Conservation (phyloP, 2,888 invertebrate species). For the Nematopogon swammerdamellus region DNA sequence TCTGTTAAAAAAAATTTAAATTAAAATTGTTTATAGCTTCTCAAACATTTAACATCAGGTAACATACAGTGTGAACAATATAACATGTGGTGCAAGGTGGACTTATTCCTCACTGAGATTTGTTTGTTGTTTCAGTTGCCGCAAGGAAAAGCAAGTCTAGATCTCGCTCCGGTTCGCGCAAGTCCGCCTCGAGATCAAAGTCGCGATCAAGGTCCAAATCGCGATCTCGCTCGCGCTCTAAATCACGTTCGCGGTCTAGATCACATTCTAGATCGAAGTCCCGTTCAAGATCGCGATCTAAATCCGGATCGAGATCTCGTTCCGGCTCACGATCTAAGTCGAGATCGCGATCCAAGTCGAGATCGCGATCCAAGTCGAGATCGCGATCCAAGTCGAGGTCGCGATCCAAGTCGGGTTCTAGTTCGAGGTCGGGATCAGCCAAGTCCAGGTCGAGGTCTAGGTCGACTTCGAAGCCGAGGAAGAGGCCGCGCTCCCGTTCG, state of each 20-base stretch:
- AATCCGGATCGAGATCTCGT: conserved; percentile 16
- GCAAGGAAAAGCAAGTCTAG: conserved; percentile 15
- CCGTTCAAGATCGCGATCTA: conserved; percentile 12
- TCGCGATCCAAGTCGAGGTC: conserved; percentile 8
- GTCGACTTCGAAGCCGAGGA: conserved; percentile 16
- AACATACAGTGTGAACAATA: too few relatives aligned
- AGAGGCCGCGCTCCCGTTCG: conserved; percentile 25
- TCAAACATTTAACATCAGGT: too few relatives aligned
- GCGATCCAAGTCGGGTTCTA: conserved; percentile 16
- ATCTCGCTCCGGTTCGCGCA: conserved; percentile 19
- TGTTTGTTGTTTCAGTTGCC: conserved; percentile 10
- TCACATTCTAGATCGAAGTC: conserved; percentile 21
- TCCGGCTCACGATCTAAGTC: neutral
- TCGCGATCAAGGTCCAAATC: conserved; percentile 22
- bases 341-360: conserved; percentile 15
- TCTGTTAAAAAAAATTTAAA: too few relatives aligned
- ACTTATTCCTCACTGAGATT: too few relatives aligned
- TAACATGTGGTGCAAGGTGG: too few relatives aligned
- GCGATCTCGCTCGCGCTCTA: conserved; percentile 16
- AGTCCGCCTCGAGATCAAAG: conserved; percentile 22
- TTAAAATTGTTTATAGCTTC: too few relatives aligned
- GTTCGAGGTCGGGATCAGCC: conserved; percentile 11
- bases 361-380: conserved; percentile 12
- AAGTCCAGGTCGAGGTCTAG: conserved; percentile 9
- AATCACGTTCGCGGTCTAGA: conserved; percentile 15